Evolutionary conservation across 2,113 vertebrate species (phyloP).

Genomic region (Prionailurus bengalensis): DNA sequence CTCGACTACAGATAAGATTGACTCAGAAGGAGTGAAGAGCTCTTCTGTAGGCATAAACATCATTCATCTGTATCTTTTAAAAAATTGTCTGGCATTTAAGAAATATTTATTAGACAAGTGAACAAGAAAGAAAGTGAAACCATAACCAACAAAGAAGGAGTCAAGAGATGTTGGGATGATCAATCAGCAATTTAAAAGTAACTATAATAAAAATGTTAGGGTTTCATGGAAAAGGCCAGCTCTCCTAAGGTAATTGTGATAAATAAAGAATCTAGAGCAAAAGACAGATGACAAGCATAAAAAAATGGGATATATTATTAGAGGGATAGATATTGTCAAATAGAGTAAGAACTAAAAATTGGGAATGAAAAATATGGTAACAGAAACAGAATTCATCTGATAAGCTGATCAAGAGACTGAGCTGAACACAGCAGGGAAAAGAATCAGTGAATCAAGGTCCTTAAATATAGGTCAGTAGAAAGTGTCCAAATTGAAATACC

Average conservation of each 20-base stretch:
- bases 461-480: background rate
- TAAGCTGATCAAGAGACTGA: background rate
- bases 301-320: background rate
- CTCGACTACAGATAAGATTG: background rate
- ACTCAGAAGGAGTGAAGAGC: background rate
- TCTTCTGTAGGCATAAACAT: background rate
- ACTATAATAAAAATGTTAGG: background rate
- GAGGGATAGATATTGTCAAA: background rate
- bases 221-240: background rate
- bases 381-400: background rate
- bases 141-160: background rate
- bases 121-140: slow-evolving; percentile 23
- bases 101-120: background rate
- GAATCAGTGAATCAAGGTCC: background rate
- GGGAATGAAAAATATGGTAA: slow-evolving; percentile 35
- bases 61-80: background rate
- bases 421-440: background rate
- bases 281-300: background rate
- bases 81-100: background rate
- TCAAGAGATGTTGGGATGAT: background rate
- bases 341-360: background rate
- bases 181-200: background rate
- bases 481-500: background rate
- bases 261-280: background rate
- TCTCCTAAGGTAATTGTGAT: background rate